phyloP scores from a whole-genome alignment of 2,797 vertebrate genomes.

The Micromesistius poutassou region DNA sequence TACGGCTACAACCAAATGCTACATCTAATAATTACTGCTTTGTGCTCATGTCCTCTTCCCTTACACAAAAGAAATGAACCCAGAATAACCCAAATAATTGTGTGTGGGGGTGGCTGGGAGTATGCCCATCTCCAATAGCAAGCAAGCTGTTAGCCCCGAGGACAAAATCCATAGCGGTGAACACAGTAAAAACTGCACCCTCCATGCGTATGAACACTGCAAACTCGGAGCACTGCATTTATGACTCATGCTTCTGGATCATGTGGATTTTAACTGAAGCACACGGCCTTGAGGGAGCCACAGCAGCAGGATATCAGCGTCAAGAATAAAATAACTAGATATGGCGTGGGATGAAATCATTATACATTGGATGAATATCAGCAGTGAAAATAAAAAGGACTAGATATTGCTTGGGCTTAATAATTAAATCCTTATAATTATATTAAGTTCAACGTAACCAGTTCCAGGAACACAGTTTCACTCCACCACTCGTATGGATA shows the following conservation, averaged over 20 bases:
- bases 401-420: background rate
- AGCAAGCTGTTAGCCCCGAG: background rate
- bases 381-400: background rate
- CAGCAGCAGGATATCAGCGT: background rate
- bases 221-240: background rate
- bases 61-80: background rate
- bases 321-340: background rate
- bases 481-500: background rate
- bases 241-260: background rate
- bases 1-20: background rate
- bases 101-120: background rate
- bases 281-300: background rate
- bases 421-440: too few relatives aligned
- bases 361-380: background rate
- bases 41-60: background rate
- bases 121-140: background rate
- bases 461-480: background rate
- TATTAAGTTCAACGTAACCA: too few relatives aligned
- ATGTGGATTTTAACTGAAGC: background rate
- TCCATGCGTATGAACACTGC: background rate
- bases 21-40: background rate
- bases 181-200: background rate
- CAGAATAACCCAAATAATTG: background rate
- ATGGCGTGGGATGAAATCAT: background rate
- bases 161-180: background rate